Conservation (phyloP, 2,888 invertebrate genomes). For the Pristionchus japonicus region DNA sequence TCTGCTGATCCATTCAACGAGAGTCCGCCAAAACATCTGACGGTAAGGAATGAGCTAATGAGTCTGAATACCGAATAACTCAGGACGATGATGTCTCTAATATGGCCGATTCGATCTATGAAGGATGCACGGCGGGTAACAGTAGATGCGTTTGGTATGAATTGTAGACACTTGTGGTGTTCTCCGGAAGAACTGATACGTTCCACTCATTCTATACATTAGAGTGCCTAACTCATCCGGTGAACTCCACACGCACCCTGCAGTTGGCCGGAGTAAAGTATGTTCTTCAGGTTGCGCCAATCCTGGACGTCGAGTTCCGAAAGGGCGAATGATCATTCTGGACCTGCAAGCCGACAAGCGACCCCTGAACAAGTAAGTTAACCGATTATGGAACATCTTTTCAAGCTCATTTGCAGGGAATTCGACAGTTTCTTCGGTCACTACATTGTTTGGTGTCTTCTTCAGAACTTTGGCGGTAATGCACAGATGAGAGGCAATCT, state of each 20-base stretch:
- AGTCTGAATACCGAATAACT: background rate
- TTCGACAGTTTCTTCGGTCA: conserved; percentile 88
- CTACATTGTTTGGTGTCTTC: conserved; percentile 95
- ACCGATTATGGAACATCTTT: background rate
- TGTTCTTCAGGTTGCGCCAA: conserved; percentile 82
- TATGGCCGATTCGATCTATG: background rate
- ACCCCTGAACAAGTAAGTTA: conserved; percentile 85
- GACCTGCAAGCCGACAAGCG: conserved; percentile 89
- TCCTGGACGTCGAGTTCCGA: conserved; percentile 83
- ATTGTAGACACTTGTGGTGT: too few relatives aligned
- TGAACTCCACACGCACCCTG: too few relatives aligned
- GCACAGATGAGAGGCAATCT: conserved; percentile 87
- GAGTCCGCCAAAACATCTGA: conserved; percentile 80
- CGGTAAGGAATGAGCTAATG: background rate
- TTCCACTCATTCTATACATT: too few relatives aligned
- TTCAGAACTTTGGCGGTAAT: conserved; percentile 95
- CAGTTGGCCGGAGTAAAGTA: background rate
- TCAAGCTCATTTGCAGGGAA: background rate
- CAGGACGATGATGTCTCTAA: background rate
- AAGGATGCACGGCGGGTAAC: background rate
- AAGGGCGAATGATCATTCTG: conserved; percentile 88
- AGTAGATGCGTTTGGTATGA: conserved; percentile 26
- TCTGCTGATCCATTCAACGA: conserved; percentile 95
- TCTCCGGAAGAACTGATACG: too few relatives aligned
- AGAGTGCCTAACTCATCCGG: too few relatives aligned